Evolutionary conservation across 2,113 vertebrate genomes (phyloP), one percentile per base, ranked within the genome.

Genomic region (Heterocephalus glaber): DNA sequence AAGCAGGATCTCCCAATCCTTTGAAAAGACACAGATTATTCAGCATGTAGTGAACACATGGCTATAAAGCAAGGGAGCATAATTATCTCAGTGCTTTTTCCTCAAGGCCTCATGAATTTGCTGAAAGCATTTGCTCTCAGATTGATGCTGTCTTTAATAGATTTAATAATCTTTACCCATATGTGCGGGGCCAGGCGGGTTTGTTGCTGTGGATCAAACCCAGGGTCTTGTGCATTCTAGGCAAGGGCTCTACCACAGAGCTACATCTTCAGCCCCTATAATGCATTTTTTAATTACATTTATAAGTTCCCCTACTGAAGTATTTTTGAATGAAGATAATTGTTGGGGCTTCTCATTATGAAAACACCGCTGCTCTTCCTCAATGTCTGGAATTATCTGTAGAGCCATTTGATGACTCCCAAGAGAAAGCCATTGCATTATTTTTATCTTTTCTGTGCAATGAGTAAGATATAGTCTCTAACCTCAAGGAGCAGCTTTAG

Each of bases 1-100:
- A 99, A 16, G 99, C 99, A 20, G 99, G 99, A 96, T 99, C 99
- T 89, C 99, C 99, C 98, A 99, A 93, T 38, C 99, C 99, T 98
- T 97, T 99, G 97, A 93, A 95, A 95, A 97, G 92, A 98, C 95
- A 97, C 38, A 96, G 41, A 44, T 85, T 76, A 56, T 66, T 89
- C 10, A 94, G 68, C 35, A 82, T 61, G 92, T 94, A 89, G 13
- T 90, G 20, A 93, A 86, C 54, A 87, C 76, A 88, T 60, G 28
- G 56, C 77, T 60, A 35, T 47, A 54, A 61, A 80, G 17, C 49
- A 79, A 92, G 20, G 52, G 33, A 24, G 14, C 26, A 52, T 26
- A 76, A 66, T 82, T 79, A 83, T 76, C 44, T 83, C 19, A 70
- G 56, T 84, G 52, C 4, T 91, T 86, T 65, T 26, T 41, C 95